Percentiles rank a stretch among this genome's conserved stretches.
Evolutionary conservation across 1,140 invertebrate species (phyloP).

Genomic region (Adelges cooleyi): DNA sequence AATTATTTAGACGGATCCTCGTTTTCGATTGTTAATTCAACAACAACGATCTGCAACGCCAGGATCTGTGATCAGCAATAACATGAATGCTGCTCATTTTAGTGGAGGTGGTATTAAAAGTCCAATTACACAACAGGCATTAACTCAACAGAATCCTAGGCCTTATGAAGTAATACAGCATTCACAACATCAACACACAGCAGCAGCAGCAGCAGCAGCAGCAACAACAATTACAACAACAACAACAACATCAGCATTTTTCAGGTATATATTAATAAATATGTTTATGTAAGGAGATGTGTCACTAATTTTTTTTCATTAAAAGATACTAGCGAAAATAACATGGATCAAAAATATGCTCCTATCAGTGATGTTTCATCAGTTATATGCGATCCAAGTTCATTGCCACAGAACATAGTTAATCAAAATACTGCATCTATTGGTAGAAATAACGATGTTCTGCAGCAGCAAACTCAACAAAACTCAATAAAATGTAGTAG

Average conservation of each 20-base stretch:
- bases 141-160: conserved; percentile 15
- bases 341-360: conserved; percentile 1
- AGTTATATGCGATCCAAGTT: conserved; percentile 18
- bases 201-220: conserved; percentile 34
- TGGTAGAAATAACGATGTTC: conserved; percentile 3
- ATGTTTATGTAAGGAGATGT: no score
- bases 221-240: conserved; percentile 29
- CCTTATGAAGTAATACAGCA: conserved; percentile 30
- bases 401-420: neutral
- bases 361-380: conserved; percentile 20
- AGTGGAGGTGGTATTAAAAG: conserved; percentile 14
- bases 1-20: no score
- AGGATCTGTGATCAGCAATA: conserved; percentile 17
- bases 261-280: neutral
- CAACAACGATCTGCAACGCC: conserved; percentile 33
- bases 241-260: conserved; percentile 35
- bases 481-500: conserved; percentile 16
- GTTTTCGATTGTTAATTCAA: conserved; percentile 36
- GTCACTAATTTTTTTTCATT: no score
- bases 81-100: conserved; percentile 11
- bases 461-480: conserved; percentile 19
- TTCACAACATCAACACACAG: conserved; percentile 31
- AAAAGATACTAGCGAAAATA: neutral
- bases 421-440: conserved; percentile 13
- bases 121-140: conserved; percentile 21